Conservation (phyloP, 2,888 invertebrate genomes). For the Campoplex nolae region DNA sequence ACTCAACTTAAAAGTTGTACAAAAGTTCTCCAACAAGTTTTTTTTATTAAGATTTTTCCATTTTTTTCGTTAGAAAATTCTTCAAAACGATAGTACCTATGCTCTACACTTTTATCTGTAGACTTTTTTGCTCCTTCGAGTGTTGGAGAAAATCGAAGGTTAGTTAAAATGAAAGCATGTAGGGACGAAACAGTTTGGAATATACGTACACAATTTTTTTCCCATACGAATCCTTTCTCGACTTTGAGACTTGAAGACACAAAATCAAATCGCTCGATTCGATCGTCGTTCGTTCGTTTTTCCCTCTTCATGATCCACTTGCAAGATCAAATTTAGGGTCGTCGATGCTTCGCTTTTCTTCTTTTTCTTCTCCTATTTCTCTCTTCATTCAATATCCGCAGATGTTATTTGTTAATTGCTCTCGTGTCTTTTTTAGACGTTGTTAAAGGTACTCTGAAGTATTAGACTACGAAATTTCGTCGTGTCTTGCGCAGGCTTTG, state of each 20-base stretch:
- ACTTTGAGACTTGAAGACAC: slow-evolving; percentile 4
- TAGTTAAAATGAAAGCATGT: not conserved
- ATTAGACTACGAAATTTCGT: slow-evolving; percentile 60
- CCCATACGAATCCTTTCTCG: slow-evolving; percentile 17
- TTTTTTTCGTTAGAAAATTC: not conserved
- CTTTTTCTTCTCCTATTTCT: slow-evolving; percentile 12
- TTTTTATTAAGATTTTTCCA: not conserved
- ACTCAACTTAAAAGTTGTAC: not conserved
- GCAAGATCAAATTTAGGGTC: slow-evolving; percentile 24
- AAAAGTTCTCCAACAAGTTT: not conserved
- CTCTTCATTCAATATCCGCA: slow-evolving; percentile 52
- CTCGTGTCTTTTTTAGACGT: slow-evolving; percentile 51
- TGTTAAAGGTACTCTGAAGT: slow-evolving; percentile 67
- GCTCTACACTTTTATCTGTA: not conserved
- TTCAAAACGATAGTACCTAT: not conserved
- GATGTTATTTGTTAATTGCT: slow-evolving; percentile 61
- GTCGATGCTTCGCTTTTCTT: slow-evolving; percentile 1
- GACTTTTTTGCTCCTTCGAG: not conserved
- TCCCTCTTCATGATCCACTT: not conserved
- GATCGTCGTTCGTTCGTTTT: slow-evolving; percentile 32
- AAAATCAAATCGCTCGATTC: slow-evolving; percentile 16
- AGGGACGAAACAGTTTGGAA: not conserved
- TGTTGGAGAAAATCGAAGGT: not conserved
- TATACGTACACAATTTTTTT: slow-evolving; percentile 33
- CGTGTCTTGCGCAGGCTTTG: slow-evolving; percentile 47